Conservation (phyloP, 2,113 vertebrate genomes). For the Galbula dea region DNA sequence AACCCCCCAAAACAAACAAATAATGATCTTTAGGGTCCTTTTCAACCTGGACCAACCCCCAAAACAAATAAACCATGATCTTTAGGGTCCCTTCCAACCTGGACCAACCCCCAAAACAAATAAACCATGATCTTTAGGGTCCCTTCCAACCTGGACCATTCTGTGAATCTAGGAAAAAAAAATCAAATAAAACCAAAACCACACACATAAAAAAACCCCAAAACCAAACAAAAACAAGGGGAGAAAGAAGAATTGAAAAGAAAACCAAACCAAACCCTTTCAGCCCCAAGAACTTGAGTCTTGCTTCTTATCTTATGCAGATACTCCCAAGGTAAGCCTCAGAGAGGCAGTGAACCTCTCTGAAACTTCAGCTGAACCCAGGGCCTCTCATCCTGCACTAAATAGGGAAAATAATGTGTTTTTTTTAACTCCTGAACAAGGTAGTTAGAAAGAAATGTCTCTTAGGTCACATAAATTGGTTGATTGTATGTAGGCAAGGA, state of each 20-base stretch:
- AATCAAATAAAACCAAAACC: too few species aligned
- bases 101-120: not conserved
- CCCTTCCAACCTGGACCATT: too few species aligned
- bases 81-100: too few species aligned
- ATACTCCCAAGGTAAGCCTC: not conserved
- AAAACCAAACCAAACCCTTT: not conserved
- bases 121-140: too few species aligned
- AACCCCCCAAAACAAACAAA: not conserved
- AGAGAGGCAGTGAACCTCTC: not conserved
- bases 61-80: not conserved
- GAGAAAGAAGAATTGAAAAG: not conserved
- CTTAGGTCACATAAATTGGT: not conserved
- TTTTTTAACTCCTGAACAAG: not conserved
- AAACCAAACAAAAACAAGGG: too few species aligned
- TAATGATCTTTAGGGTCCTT: too few species aligned
- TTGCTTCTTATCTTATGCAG: not conserved
- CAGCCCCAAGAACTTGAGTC: not conserved
- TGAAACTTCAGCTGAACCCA: not conserved
- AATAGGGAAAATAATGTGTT: not conserved
- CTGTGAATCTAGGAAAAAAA: not conserved
- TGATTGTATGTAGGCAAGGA: not conserved
- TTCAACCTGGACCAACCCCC: too few species aligned
- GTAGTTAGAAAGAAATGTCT: not conserved
- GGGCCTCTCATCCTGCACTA: not conserved
- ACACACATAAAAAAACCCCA: too few species aligned